phyloP scores from a whole-genome alignment of 2,888 invertebrate species.

The Netelia melanura region DNA sequence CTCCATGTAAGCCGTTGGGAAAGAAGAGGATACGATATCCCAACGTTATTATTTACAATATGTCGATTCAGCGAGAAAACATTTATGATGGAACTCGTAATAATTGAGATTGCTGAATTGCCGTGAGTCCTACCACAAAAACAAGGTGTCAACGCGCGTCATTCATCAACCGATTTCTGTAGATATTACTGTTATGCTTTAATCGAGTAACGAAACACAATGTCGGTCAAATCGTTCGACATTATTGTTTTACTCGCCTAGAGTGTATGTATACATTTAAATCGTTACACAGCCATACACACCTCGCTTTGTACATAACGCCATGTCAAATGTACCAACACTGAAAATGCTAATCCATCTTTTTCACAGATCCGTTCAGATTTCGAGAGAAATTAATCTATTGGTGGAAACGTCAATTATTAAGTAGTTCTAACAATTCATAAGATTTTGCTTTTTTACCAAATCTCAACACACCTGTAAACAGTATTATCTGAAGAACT shows the following conservation, averaged over 20 bases:
- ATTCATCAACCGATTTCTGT: constrained; percentile 23
- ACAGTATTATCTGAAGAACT: too few species aligned
- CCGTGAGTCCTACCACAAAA: constrained; percentile 56
- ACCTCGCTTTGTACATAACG: neutral
- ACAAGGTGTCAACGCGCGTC: constrained; percentile 40
- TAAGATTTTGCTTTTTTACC: too few species aligned
- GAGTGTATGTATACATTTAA: neutral
- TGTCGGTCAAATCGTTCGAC: constrained; percentile 2
- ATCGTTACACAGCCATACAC: neutral
- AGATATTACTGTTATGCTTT: constrained; percentile 11
- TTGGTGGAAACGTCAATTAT: too few species aligned
- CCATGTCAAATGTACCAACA: neutral
- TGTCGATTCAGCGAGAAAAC: constrained; percentile 39
- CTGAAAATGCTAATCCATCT: too few species aligned
- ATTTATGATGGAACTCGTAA: constrained; percentile 43
- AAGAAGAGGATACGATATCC: constrained; percentile 30
- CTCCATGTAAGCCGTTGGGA: constrained; percentile 4
- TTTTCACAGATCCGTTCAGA: too few species aligned
- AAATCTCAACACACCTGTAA: too few species aligned
- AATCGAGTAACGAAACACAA: neutral
- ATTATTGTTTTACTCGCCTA: neutral
- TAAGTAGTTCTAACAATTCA: too few species aligned
- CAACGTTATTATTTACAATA: constrained; percentile 59
- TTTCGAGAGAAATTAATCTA: too few species aligned
- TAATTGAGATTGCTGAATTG: constrained; percentile 46